Evolutionary conservation across 2,888 invertebrate genomes (phyloP).

Genomic region (Eutolmus rufibarbis): DNA sequence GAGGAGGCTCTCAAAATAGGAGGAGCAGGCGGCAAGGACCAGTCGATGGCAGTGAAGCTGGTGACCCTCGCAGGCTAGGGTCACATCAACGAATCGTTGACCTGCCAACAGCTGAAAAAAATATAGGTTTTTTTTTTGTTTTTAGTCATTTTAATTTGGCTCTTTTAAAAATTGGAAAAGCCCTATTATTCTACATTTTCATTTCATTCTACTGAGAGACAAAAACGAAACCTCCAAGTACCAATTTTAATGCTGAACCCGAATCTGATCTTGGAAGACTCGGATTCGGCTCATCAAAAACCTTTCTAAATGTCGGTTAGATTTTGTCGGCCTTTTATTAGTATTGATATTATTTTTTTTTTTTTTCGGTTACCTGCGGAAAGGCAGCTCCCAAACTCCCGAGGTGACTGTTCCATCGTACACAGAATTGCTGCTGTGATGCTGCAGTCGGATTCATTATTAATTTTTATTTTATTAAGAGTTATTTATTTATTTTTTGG

Average conservation of each 20-base stretch:
- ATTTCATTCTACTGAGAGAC: too few relatives aligned
- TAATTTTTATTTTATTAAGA: background rate
- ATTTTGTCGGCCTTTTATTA: too few relatives aligned
- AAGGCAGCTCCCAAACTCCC: constrained; percentile 63
- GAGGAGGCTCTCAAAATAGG: constrained; percentile 80
- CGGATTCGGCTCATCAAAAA: too few relatives aligned
- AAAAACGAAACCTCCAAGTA: too few relatives aligned
- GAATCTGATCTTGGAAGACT: too few relatives aligned
- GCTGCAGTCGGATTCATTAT: constrained; percentile 46
- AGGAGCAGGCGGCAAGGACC: constrained; percentile 84
- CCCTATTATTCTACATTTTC: too few relatives aligned
- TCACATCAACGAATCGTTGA: constrained; percentile 80
- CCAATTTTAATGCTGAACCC: background rate
- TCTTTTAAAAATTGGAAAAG: too few relatives aligned
- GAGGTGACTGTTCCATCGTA: constrained; percentile 63
- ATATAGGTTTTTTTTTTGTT: background rate
- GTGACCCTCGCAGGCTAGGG: constrained; percentile 85
- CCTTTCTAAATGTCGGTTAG: too few relatives aligned
- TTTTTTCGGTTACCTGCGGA: constrained; percentile 52
- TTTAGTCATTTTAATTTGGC: too few relatives aligned
- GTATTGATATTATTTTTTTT: too few relatives aligned
- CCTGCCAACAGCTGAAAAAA: constrained; percentile 57
- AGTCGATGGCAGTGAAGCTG: constrained; percentile 85
- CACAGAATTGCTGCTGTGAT: constrained; percentile 61
- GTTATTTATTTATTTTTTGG: background rate